Conservation (phyloP, 2,113 vertebrate species). For the Ammodytes marinus region DNA sequence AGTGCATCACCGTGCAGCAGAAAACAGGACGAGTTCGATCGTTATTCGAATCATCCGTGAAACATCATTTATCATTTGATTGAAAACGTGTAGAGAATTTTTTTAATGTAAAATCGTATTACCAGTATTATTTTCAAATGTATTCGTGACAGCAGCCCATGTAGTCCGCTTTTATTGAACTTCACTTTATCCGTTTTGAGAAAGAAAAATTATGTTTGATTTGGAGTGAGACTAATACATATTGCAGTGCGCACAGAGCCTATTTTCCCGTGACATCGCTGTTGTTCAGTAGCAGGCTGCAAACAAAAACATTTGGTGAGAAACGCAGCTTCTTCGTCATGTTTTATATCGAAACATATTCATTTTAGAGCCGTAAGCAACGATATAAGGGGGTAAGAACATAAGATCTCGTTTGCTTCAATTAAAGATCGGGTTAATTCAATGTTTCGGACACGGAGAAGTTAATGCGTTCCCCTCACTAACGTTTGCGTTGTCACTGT, state of each 20-base stretch:
- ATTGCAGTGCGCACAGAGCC: not conserved
- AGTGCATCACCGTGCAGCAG: not conserved
- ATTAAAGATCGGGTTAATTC: slow-evolving; percentile 2
- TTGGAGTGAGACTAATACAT: slow-evolving; percentile 16
- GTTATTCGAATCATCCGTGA: too few relatives aligned
- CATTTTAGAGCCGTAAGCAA: slow-evolving; percentile 19
- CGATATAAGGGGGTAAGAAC: not conserved
- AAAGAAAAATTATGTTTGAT: slow-evolving; percentile 28
- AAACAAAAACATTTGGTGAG: not conserved
- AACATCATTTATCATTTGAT: not conserved
- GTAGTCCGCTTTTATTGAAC: not conserved
- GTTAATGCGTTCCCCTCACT: not conserved
- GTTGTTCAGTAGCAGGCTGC: not conserved
- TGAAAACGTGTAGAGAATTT: not conserved
- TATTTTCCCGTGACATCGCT: slow-evolving; percentile 3
- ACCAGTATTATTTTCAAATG: not conserved
- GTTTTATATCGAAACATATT: slow-evolving; percentile 1
- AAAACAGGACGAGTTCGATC: not conserved
- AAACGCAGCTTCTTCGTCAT: not conserved
- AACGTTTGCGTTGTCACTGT: too few relatives aligned
- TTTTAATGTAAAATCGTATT: not conserved
- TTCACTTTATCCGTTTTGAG: not conserved
- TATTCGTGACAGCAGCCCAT: not conserved
- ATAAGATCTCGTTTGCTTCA: slow-evolving; percentile 24
- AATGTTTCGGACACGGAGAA: slow-evolving; percentile 10